Percentiles rank a stretch among this genome's conserved stretches.
Evolutionary conservation across 1,140 invertebrate genomes (phyloP).

Genomic region (Plectus sambesii): DNA sequence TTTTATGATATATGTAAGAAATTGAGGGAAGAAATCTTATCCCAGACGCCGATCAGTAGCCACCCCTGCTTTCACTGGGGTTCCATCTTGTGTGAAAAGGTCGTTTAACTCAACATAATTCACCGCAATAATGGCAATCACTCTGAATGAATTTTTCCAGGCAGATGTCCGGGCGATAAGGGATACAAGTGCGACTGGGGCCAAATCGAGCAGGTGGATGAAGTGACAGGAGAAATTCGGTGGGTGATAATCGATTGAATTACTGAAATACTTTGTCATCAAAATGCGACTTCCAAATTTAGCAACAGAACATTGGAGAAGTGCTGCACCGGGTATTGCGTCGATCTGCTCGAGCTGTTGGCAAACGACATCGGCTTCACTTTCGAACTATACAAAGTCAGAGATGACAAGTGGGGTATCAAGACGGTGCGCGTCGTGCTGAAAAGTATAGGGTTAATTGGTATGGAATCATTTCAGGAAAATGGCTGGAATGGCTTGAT

Average conservation of each 20-base stretch:
- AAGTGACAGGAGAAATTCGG: slow-evolving; percentile 7
- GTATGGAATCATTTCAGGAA: slow-evolving; percentile 52
- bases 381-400: slow-evolving; percentile 64
- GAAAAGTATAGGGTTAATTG: slow-evolving; percentile 10
- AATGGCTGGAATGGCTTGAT: slow-evolving; percentile 95
- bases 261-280: neutral
- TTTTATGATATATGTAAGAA: no score
- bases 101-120: no score
- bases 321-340: slow-evolving; percentile 94
- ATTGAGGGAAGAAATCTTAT: no score
- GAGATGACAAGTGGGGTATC: slow-evolving; percentile 87
- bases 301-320: slow-evolving; percentile 38
- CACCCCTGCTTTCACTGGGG: no score
- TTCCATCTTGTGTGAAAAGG: no score
- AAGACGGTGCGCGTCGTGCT: slow-evolving; percentile 54
- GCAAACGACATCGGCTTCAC: slow-evolving; percentile 86
- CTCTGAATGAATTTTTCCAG: no score
- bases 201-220: slow-evolving; percentile 15
- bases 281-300: neutral
- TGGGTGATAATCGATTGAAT: slow-evolving; percentile 6
- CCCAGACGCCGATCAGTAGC: no score
- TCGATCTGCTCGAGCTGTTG: slow-evolving; percentile 67
- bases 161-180: slow-evolving; percentile 37
- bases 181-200: slow-evolving; percentile 40
- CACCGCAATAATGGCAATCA: no score